Evolutionary conservation across 1,140 invertebrate species (phyloP).

Genomic region (Brachionus plicatilis): DNA sequence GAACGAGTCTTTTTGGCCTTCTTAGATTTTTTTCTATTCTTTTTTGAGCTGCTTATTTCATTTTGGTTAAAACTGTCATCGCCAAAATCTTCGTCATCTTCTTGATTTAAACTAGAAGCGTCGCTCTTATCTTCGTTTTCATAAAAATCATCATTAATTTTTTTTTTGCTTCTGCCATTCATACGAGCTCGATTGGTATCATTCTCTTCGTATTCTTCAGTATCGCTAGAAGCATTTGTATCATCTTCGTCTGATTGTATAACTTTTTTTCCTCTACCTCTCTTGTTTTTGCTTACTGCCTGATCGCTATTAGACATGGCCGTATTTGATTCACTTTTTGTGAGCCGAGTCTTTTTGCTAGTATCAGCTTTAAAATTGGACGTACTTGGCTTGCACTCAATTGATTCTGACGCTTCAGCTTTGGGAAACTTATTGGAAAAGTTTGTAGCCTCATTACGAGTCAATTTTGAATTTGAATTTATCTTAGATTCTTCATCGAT

Average conservation of each 20-base stretch:
- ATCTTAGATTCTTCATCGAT: neutral
- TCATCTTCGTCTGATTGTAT: conserved; percentile 17
- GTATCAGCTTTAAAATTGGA: neutral
- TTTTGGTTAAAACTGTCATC: neutral
- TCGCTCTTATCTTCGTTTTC: neutral
- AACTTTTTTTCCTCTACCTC: neutral
- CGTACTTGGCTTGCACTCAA: neutral
- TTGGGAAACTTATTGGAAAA: conserved; percentile 1
- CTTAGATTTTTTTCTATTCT: neutral
- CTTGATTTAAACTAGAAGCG: neutral
- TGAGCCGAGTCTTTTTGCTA: neutral
- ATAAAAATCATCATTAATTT: neutral
- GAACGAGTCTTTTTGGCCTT: neutral
- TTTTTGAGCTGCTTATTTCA: neutral
- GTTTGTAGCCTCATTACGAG: neutral
- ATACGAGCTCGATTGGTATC: neutral
- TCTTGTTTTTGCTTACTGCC: neutral
- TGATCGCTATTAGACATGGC: neutral
- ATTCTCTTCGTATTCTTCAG: conserved; percentile 42
- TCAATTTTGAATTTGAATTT: conserved; percentile 12
- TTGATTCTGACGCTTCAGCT: neutral
- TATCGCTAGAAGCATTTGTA: neutral
- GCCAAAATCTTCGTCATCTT: neutral
- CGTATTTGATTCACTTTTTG: neutral
- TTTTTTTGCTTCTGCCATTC: neutral